Conservation (phyloP, 2,888 invertebrate species). For the Melipona bicolor region DNA sequence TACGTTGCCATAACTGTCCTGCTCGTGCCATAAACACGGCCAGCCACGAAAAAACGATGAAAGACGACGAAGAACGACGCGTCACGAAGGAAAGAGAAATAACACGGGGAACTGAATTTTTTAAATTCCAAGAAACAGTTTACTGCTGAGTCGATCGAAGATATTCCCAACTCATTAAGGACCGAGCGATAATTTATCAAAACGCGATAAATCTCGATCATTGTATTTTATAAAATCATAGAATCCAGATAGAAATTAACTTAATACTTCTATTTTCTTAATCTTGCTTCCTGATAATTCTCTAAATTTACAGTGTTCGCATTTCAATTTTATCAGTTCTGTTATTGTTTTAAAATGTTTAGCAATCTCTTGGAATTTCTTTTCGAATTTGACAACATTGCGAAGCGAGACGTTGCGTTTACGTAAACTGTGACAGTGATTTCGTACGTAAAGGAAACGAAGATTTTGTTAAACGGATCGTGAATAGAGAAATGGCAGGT, state of each 20-base stretch:
- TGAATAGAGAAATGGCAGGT: neutral
- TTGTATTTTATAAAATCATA: no score
- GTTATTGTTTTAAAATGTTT: no score
- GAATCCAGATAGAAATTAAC: no score
- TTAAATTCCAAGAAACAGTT: neutral
- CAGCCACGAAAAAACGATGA: constrained; percentile 39
- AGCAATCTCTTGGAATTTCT: no score
- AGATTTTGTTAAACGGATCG: neutral
- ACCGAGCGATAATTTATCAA: no score
- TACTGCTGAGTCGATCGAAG: neutral
- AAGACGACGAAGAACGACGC: constrained; percentile 4
- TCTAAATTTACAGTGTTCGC: no score
- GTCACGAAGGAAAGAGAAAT: neutral
- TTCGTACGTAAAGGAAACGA: neutral
- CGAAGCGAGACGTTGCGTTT: no score
- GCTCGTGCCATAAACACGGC: constrained; percentile 77
- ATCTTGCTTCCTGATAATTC: no score
- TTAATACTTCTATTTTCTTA: no score
- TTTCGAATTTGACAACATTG: no score
- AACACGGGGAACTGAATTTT: neutral
- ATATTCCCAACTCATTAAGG: neutral
- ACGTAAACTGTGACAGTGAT: neutral
- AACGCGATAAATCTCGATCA: no score
- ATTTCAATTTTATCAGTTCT: no score
- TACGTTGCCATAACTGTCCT: constrained; percentile 81